These are phyloP conservation scores for Creontiades dilutus DNA, from an alignment of 2,888 invertebrate genomes.

Conservation along the genomic window DNA sequence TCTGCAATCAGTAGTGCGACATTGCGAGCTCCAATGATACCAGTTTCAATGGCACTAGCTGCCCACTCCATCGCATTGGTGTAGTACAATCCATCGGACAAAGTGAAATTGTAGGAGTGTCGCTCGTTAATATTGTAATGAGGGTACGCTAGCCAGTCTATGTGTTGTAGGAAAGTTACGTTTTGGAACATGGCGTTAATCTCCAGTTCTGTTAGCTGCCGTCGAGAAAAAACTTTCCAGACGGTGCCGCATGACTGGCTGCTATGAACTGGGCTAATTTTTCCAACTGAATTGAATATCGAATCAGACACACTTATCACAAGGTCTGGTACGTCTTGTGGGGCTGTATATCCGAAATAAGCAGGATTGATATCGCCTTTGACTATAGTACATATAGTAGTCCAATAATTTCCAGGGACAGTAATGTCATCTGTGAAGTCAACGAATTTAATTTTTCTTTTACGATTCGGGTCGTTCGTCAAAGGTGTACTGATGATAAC, in stretches of 20 bases:
- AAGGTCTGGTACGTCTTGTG: slow-evolving; percentile 77
- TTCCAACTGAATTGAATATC: slow-evolving; percentile 80
- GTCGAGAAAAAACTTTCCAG: slow-evolving; percentile 82
- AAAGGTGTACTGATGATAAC: slow-evolving; percentile 82
- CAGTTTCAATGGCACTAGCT: slow-evolving; percentile 86
- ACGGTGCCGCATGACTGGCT: slow-evolving; percentile 77
- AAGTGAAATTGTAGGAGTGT: slow-evolving; percentile 79
- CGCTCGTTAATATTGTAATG: slow-evolving; percentile 78
- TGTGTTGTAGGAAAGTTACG: slow-evolving; percentile 77
- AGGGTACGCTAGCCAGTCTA: slow-evolving; percentile 82
- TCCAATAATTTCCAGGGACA: slow-evolving; percentile 80
- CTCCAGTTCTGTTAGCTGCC: slow-evolving; percentile 78
- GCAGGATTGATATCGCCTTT: slow-evolving; percentile 80
- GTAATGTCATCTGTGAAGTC: slow-evolving; percentile 78
- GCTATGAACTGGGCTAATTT: slow-evolving; percentile 77
- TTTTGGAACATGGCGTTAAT: slow-evolving; percentile 80
- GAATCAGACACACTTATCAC: slow-evolving; percentile 80
- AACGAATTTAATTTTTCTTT: slow-evolving; percentile 79
- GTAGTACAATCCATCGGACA: slow-evolving; percentile 81
- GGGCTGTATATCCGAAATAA: slow-evolving; percentile 78
- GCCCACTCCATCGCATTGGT: slow-evolving; percentile 84
- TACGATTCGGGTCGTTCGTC: slow-evolving; percentile 78
- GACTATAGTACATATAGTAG: slow-evolving; percentile 81
- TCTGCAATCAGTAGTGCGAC: slow-evolving; percentile 81
- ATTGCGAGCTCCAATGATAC: slow-evolving; percentile 82